phyloP scores from a whole-genome alignment of 1,140 invertebrate genomes.

The Drosophila pandora region DNA sequence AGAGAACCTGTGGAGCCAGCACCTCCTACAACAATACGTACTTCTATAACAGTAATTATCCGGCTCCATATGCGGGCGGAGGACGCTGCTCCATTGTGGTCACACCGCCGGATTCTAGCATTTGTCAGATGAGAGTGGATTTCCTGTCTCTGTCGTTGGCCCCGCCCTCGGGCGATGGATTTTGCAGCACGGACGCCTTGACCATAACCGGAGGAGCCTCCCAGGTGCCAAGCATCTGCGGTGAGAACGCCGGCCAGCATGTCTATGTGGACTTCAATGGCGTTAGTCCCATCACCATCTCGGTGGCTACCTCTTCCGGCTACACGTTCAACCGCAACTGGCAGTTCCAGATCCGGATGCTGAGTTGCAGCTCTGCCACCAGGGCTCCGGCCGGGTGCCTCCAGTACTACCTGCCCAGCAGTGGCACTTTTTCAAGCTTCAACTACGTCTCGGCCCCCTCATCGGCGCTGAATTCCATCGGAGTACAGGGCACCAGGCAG shows the following conservation, averaged over 20 bases:
- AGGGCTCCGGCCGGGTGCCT: conserved; percentile 90
- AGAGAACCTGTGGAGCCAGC: conserved; percentile 87
- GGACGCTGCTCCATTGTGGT: conserved; percentile 89
- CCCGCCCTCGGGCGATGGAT: conserved; percentile 89
- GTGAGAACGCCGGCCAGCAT: conserved; percentile 92
- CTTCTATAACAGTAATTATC: conserved; percentile 90
- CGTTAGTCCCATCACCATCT: conserved; percentile 87
- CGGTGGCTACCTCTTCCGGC: conserved; percentile 86
- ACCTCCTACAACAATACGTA: conserved; percentile 92
- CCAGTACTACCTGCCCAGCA: conserved; percentile 88
- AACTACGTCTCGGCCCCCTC: conserved; percentile 89
- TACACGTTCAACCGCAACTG: conserved; percentile 88
- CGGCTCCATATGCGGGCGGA: conserved; percentile 87
- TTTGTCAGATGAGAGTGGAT: conserved; percentile 92
- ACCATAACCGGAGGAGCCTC: conserved; percentile 88
- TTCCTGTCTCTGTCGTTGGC: conserved; percentile 90
- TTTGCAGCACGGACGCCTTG: conserved; percentile 89
- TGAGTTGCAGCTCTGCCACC: conserved; percentile 87
- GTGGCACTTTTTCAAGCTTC: conserved; percentile 89
- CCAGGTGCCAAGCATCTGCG: conserved; percentile 89
- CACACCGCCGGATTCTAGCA: conserved; percentile 87
- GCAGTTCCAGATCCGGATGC: conserved; percentile 91
- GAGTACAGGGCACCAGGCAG: conserved; percentile 87
- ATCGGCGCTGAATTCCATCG: conserved; percentile 69
- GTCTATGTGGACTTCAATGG: conserved; percentile 91